Conservation (phyloP, 2,113 vertebrate species). For the Pseudois nayaur region DNA sequence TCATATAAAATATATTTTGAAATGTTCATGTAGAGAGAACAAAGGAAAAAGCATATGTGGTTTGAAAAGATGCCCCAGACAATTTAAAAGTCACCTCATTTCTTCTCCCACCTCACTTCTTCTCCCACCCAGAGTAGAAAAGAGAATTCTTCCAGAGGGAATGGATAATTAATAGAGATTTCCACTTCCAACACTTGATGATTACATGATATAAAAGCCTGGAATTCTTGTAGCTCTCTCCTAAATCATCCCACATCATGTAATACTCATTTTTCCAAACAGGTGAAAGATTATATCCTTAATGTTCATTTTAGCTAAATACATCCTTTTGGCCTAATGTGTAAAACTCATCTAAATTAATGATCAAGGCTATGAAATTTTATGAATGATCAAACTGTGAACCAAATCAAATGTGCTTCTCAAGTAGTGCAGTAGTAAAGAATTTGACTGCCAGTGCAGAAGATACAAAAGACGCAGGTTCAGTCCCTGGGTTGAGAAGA, state of each 20-base stretch:
- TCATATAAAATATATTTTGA: neutral
- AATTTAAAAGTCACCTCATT: neutral
- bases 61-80: neutral
- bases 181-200: neutral
- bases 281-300: constrained; percentile 37
- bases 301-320: constrained; percentile 46
- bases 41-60: neutral
- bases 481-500: neutral
- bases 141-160: neutral
- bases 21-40: neutral
- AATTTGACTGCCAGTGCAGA: neutral
- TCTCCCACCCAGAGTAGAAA: neutral
- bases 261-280: constrained; percentile 45
- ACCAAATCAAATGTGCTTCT: neutral
- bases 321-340: neutral
- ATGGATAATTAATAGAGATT: constrained; percentile 3
- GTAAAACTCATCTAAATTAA: constrained; percentile 19
- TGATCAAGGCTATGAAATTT: neutral
- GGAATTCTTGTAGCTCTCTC: neutral
- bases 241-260: neutral
- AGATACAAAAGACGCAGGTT: neutral
- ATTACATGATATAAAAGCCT: neutral
- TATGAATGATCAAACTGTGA: constrained; percentile 17
- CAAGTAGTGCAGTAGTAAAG: neutral
- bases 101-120: neutral